A percentile compares a stretch with the other conserved stretches of the same genome.
Conservation (phyloP, 1,140 invertebrate genomes). For the Propsilocerus akamusi region DNA sequence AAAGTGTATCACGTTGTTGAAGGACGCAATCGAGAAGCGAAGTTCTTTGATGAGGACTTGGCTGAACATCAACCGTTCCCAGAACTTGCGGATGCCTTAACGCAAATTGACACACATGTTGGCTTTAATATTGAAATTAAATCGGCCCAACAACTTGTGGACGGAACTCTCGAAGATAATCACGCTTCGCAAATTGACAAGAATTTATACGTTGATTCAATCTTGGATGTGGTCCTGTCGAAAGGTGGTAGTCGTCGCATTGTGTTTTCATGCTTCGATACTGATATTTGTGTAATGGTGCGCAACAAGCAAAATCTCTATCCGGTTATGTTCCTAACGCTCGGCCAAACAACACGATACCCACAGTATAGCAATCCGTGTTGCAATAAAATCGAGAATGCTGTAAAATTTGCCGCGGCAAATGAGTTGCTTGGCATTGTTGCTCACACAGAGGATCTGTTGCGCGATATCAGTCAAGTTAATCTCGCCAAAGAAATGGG, state of each 20-base stretch:
- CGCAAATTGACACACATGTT: conserved; percentile 58
- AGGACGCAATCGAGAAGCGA: conserved; percentile 44
- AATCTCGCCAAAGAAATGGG: conserved; percentile 54
- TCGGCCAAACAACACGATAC: conserved; percentile 66
- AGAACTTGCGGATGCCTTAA: conserved; percentile 60
- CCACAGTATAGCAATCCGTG: conserved; percentile 65
- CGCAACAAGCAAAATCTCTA: conserved; percentile 87
- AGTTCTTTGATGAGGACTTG: conserved; percentile 59
- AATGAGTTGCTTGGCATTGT: conserved; percentile 73
- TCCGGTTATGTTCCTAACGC: conserved; percentile 82
- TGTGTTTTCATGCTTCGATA: conserved; percentile 88
- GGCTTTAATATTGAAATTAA: conserved; percentile 95
- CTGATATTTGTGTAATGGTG: conserved; percentile 84
- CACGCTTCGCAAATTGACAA: conserved; percentile 63
- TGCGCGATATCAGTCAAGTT: conserved; percentile 58
- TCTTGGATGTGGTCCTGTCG: conserved; percentile 60
- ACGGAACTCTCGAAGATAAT: conserved; percentile 71
- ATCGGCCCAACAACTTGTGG: conserved; percentile 73
- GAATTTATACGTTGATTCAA: conserved; percentile 71
- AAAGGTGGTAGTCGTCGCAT: conserved; percentile 60
- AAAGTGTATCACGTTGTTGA: conserved; percentile 69
- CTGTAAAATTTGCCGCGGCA: conserved; percentile 59
- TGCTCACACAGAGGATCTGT: conserved; percentile 78
- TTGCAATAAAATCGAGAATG: conserved; percentile 60
- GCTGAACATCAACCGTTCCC: conserved; percentile 90